Percentiles rank a stretch among this genome's conserved stretches.
These are phyloP conservation scores for Venustoraphidia nigricollis DNA, from an alignment of 2,888 invertebrate species.

Conservation along the genomic window DNA sequence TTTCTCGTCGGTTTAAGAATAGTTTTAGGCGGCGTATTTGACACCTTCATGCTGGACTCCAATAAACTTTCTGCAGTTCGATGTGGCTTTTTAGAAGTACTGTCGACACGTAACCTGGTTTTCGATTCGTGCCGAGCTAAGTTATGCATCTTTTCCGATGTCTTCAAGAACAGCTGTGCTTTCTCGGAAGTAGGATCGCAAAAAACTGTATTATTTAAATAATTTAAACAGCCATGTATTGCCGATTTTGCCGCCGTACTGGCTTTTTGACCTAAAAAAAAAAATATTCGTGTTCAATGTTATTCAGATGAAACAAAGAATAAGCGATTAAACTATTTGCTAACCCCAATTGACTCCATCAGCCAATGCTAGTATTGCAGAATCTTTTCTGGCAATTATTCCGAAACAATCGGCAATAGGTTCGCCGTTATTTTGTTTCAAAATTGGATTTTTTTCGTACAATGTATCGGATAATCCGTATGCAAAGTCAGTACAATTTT, in stretches of 20 bases:
- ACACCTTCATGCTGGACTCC: conserved; percentile 2
- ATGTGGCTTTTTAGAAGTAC: not conserved
- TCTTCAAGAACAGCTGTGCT: not conserved
- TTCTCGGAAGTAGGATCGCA: conserved; percentile 19
- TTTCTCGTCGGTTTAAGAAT: conserved; percentile 15
- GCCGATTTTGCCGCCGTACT: conserved; percentile 73
- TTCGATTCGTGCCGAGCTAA: not conserved
- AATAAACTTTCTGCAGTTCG: conserved; percentile 3
- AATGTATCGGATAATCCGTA: conserved; percentile 62
- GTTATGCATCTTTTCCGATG: not conserved
- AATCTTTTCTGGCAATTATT: conserved; percentile 53
- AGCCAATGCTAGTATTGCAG: conserved; percentile 63
- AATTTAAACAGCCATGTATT: conserved; percentile 69
- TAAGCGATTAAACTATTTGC: conserved; percentile 7
- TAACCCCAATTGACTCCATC: conserved; percentile 86
- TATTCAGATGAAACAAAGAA: not conserved
- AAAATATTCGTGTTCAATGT: not conserved
- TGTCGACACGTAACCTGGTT: not conserved
- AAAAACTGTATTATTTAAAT: conserved; percentile 57
- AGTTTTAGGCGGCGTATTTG: not conserved
- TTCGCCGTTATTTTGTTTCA: conserved; percentile 52
- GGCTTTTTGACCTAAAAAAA: conserved; percentile 49
- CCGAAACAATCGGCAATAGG: conserved; percentile 83
- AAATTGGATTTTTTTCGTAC: conserved; percentile 71
- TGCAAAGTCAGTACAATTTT: conserved; percentile 35